Evolutionary conservation across 1,140 invertebrate genomes (phyloP).

Genomic region (Lucilia cuprina): DNA sequence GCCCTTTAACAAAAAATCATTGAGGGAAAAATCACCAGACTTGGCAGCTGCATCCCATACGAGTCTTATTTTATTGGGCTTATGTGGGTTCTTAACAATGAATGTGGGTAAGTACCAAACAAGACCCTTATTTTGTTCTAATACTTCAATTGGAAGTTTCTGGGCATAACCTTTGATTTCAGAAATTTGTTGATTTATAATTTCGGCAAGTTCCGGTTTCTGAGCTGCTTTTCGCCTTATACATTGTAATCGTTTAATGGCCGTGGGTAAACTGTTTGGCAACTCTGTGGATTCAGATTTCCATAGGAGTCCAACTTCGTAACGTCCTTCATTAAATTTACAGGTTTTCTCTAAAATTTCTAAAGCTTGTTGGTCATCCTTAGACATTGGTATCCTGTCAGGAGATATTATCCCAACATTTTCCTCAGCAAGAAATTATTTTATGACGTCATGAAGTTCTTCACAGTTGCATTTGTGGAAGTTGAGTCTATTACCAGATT

Average conservation of each 20-base stretch:
- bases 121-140: neutral
- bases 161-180: neutral
- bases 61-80: constrained; percentile 45
- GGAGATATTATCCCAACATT: neutral
- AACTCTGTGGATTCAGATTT: constrained; percentile 18
- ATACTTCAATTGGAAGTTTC: neutral
- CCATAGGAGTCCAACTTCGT: constrained; percentile 20
- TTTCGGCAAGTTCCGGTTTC: neutral
- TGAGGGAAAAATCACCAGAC: constrained; percentile 42
- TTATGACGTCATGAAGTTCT: neutral
- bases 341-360: neutral
- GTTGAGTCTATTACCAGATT: neutral
- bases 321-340: neutral
- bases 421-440: neutral
- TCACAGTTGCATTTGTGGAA: neutral
- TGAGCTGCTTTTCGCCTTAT: neutral
- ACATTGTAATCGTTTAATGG: constrained; percentile 27
- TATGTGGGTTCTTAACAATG: constrained; percentile 45
- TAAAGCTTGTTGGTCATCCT: neutral
- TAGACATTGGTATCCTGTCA: neutral
- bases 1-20: constrained; percentile 45
- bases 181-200: neutral
- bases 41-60: constrained; percentile 48
- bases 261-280: constrained; percentile 37
- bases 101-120: constrained; percentile 54